These are phyloP conservation scores for Euglossa dilemma DNA, from an alignment of 1,140 invertebrate species.

Conservation along the genomic window DNA sequence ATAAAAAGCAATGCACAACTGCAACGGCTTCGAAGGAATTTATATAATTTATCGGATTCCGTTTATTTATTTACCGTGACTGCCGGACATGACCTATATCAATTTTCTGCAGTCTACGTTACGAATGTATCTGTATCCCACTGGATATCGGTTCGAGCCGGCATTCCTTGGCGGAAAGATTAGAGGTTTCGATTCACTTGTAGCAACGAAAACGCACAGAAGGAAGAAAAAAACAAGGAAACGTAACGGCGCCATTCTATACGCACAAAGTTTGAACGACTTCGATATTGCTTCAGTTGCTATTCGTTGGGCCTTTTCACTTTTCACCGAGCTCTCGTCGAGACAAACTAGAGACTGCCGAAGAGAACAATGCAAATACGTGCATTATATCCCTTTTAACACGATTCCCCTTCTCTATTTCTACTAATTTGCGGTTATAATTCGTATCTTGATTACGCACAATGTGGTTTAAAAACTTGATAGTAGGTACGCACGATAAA, in stretches of 20 bases:
- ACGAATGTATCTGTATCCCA: slow-evolving; percentile 34
- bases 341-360: slow-evolving; percentile 22
- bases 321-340: neutral
- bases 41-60: neutral
- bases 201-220: slow-evolving; percentile 19
- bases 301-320: neutral
- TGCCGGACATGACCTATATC: rapidly evolving
- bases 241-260: slow-evolving; percentile 41
- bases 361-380: neutral
- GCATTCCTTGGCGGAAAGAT: slow-evolving; percentile 39
- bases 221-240: slow-evolving; percentile 14
- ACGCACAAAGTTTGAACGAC: neutral
- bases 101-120: slow-evolving; percentile 39
- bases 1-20: neutral
- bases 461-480: slow-evolving; percentile 32
- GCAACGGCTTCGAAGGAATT: neutral
- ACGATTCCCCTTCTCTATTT: slow-evolving; percentile 15
- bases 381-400: slow-evolving; percentile 14
- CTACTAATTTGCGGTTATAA: slow-evolving; percentile 52
- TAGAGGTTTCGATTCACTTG: slow-evolving; percentile 10
- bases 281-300: neutral
- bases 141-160: slow-evolving; percentile 14
- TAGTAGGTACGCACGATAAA: slow-evolving; percentile 16
- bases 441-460: slow-evolving; percentile 38
- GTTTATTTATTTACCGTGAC: neutral